Percentiles rank a stretch among this genome's conserved stretches.
phyloP scores from a whole-genome alignment of 1,140 invertebrate species.

The Pseudomyrmex pallidus region DNA sequence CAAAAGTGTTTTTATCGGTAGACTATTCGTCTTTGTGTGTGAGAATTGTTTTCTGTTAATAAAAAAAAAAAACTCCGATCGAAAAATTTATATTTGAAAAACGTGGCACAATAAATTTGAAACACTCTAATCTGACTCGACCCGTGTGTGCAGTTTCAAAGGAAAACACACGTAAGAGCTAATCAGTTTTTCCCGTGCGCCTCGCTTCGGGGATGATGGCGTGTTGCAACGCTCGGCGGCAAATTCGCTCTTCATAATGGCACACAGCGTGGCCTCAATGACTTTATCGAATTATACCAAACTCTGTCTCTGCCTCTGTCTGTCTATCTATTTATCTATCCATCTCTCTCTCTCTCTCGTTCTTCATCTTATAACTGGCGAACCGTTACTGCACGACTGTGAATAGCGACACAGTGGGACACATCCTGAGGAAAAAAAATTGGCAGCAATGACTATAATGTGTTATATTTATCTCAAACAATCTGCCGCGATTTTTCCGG shows the following conservation, averaged over 20 bases:
- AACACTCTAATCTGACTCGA: background rate
- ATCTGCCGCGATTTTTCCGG: slow-evolving; percentile 1
- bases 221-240: background rate
- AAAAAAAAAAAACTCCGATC: background rate
- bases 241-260: slow-evolving; percentile 61
- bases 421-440: slow-evolving; percentile 30
- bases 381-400: background rate
- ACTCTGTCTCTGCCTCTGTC: slow-evolving; percentile 15
- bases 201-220: slow-evolving; percentile 17
- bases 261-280: slow-evolving; percentile 57
- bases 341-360: slow-evolving; percentile 8
- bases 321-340: background rate
- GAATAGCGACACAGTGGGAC: slow-evolving; percentile 17
- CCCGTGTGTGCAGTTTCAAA: background rate
- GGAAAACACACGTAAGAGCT: slow-evolving; percentile 20
- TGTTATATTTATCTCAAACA: slow-evolving; percentile 38
- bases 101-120: background rate
- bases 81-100: background rate
- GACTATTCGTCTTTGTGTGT: background rate
- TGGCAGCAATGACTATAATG: background rate
- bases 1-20: background rate
- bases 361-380: slow-evolving; percentile 3
- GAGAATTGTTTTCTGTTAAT: background rate
- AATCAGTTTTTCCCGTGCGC: slow-evolving; percentile 43
- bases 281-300: slow-evolving; percentile 68